These are phyloP conservation scores for Drosophila dives DNA, from an alignment of 2,888 invertebrate species.

Conservation along the genomic window DNA sequence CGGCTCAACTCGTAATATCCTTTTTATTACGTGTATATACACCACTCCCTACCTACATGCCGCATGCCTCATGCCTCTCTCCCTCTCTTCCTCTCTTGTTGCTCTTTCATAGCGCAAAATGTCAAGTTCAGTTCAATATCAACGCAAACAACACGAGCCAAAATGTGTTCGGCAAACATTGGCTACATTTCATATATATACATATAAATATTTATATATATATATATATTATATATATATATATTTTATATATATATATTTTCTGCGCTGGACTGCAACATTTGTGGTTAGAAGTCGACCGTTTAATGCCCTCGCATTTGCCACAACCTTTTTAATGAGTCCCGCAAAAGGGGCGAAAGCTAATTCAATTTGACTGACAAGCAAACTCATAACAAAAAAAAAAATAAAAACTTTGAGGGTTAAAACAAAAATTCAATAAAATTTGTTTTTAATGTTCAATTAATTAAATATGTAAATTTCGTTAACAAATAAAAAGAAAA, in stretches of 20 bases:
- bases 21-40: slow-evolving; percentile 69
- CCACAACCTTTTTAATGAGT: neutral
- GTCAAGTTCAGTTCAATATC: slow-evolving; percentile 85
- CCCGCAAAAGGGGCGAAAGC: no score
- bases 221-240: neutral
- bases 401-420: neutral
- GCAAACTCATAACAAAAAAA: neutral
- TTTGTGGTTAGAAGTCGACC: slow-evolving; percentile 26
- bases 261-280: neutral
- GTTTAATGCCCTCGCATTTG: slow-evolving; percentile 24
- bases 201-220: neutral
- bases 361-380: neutral
- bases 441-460: neutral
- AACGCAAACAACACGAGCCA: slow-evolving; percentile 53
- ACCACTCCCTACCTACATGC: slow-evolving; percentile 4
- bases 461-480: neutral
- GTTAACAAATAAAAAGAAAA: neutral
- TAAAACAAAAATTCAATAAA: neutral
- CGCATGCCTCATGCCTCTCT: neutral
- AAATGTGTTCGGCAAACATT: slow-evolving; percentile 1
- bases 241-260: neutral
- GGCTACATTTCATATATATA: neutral
- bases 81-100: neutral
- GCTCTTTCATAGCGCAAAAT: slow-evolving; percentile 69
- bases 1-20: slow-evolving; percentile 61